Percentiles rank a stretch among this genome's conserved stretches.
Conservation (phyloP, 2,888 invertebrate genomes). For the Uropetala carovei region DNA sequence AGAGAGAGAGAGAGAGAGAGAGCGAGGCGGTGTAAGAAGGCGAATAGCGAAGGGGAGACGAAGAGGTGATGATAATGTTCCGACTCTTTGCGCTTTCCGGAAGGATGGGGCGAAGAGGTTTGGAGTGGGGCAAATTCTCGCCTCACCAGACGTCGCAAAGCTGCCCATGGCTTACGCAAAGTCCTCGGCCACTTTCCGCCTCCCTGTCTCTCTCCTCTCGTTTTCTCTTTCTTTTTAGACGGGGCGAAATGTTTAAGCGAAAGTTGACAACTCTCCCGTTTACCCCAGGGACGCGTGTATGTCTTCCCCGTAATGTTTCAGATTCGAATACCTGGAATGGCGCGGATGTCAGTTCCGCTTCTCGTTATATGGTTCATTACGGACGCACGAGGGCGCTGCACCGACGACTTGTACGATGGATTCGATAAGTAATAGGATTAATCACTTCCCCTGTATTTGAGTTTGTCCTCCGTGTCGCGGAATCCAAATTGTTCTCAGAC, state of each 20-base stretch:
- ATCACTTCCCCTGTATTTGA: not conserved
- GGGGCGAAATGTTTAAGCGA: not conserved
- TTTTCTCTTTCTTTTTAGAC: not conserved
- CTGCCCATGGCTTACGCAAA: slow-evolving; percentile 18
- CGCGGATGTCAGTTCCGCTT: not conserved
- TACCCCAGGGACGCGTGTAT: not conserved
- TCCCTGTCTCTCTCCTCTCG: not conserved
- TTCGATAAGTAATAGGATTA: slow-evolving; percentile 8
- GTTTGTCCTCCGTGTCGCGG: not conserved
- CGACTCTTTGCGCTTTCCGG: not conserved
- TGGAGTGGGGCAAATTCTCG: slow-evolving; percentile 33
- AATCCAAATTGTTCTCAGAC: slow-evolving; percentile 10
- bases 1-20: not conserved
- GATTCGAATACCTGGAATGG: not conserved
- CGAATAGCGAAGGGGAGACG: slow-evolving; percentile 24
- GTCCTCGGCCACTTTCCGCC: slow-evolving; percentile 21
- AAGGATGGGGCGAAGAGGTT: not conserved
- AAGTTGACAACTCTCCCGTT: not conserved
- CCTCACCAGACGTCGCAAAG: slow-evolving; percentile 17
- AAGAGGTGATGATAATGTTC: not conserved
- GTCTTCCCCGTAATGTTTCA: not conserved
- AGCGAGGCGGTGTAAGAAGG: slow-evolving; percentile 13
- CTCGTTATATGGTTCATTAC: slow-evolving; percentile 13
- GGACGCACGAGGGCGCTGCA: not conserved
- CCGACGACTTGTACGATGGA: not conserved